Base-by-base conservation (phyloP, 1,140 invertebrate species). In the Sinella curviseta region DNA sequence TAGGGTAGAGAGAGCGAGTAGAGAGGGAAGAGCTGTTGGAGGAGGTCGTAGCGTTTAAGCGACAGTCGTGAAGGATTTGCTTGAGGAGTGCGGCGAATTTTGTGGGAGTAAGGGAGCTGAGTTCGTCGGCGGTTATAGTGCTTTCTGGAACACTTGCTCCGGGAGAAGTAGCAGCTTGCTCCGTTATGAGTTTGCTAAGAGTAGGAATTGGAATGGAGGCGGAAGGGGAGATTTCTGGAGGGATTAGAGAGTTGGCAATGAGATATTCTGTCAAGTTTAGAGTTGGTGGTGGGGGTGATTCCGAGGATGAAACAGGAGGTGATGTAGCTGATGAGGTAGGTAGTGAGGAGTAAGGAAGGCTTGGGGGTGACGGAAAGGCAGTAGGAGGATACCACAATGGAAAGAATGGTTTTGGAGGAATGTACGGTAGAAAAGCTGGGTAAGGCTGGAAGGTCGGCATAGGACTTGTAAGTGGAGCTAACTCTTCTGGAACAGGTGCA, bases 241-340 rank as follows among this genome's bases (percentile, higher is more conserved):
- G 65, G n/a, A 70, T 30, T 3, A 70, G 12, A 4, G 8, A 17
- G 31, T 70, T 30, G 1, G 65, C 31, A 12, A 70, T 33, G 8
- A 70, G 31, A 33, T 70, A 70, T 33, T 70, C 26, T 12, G 65
- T 70, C 14, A 70, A n/a, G n/a, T 70, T 70, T 31, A 70, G 8
- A 4, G 65, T 70, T 30, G 65, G 65, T 3, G 65, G 12, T 8
- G 65, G 26, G 12, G 65, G 8, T 31, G 2, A 12, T 33, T 14
- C 14, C 4, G 24, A 17, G 8, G 55, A 17, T 60, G 14, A 3
- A 60, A 24, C 8, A 60, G n/a, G 55, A 24, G 55, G 3, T 8
- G 55, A 3, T 3, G 8, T 24, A 60, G 31, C 12, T 33, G 65
- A 30, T 14, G 65, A 14, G 30, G 31, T 8, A 8, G 57, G 28